Evolutionary conservation across 2,888 invertebrate species (phyloP).

Genomic region (Antitype chi): DNA sequence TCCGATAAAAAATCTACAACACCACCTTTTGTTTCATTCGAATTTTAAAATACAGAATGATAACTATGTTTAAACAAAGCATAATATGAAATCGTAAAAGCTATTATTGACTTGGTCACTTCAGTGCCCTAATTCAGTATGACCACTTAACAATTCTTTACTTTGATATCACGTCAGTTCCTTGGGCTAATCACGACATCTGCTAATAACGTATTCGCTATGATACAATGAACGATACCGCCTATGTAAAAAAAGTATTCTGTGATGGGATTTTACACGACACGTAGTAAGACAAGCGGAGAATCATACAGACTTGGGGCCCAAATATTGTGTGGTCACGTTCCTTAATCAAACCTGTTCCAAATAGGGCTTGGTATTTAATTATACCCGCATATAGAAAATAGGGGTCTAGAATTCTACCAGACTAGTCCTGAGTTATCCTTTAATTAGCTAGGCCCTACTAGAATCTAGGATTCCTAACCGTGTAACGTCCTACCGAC

Average conservation of each 20-base stretch:
- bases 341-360: conserved; percentile 50
- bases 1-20: no score
- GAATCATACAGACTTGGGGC: no score
- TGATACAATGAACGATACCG: no score
- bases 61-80: neutral
- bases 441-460: conserved; percentile 50
- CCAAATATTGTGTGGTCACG: conserved; percentile 24
- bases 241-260: no score
- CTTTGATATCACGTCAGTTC: no score
- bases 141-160: no score
- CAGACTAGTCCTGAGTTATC: conserved; percentile 8
- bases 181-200: no score
- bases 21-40: neutral
- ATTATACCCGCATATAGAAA: conserved; percentile 41
- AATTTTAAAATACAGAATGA: neutral
- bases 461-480: conserved; percentile 23
- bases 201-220: no score
- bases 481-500: conserved; percentile 16
- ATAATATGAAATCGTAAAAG: neutral
- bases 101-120: neutral
- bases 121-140: neutral
- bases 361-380: conserved; percentile 34
- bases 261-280: no score
- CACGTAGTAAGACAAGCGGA: no score
- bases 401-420: conserved; percentile 22